A percentile compares a stretch with the other conserved stretches of the same genome.
Conservation (phyloP, 2,113 vertebrate species). For the Formicarius rufipectus region DNA sequence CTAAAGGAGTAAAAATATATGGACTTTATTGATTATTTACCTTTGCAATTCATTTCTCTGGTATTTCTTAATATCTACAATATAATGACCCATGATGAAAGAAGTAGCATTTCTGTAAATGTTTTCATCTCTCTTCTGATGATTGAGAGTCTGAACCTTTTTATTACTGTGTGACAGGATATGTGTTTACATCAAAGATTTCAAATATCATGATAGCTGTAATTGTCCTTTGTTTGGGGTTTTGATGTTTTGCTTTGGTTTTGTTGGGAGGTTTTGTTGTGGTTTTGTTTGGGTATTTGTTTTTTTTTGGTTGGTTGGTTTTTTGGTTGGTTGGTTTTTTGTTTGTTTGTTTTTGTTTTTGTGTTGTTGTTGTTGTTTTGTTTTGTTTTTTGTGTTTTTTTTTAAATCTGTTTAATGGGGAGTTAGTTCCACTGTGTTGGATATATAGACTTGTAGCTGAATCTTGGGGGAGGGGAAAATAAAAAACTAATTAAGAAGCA, state of each 20-base stretch:
- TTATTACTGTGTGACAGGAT: background rate
- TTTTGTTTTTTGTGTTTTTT: background rate
- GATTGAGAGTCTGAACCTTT: background rate
- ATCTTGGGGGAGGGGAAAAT: background rate
- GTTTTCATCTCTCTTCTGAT: background rate
- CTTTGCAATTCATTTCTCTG: background rate
- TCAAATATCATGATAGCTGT: background rate
- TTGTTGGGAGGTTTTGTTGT: too few relatives aligned
- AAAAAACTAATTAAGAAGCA: background rate
- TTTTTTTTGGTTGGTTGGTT: background rate
- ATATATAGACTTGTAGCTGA: background rate
- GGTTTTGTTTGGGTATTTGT: too few relatives aligned
- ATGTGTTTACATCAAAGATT: background rate
- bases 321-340: too few relatives aligned
- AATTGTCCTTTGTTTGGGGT: background rate
- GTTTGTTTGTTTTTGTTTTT: too few relatives aligned
- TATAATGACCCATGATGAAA: background rate
- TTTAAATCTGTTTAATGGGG: background rate
- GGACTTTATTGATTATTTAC: background rate
- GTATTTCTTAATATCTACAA: background rate
- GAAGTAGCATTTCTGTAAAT: too few relatives aligned
- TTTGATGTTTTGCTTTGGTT: background rate
- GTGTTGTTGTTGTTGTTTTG: too few relatives aligned
- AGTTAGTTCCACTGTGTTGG: background rate
- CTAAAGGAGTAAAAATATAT: background rate